These are phyloP conservation scores for Tenebrio molitor DNA, from an alignment of 1,140 invertebrate species.

Conservation along the genomic window DNA sequence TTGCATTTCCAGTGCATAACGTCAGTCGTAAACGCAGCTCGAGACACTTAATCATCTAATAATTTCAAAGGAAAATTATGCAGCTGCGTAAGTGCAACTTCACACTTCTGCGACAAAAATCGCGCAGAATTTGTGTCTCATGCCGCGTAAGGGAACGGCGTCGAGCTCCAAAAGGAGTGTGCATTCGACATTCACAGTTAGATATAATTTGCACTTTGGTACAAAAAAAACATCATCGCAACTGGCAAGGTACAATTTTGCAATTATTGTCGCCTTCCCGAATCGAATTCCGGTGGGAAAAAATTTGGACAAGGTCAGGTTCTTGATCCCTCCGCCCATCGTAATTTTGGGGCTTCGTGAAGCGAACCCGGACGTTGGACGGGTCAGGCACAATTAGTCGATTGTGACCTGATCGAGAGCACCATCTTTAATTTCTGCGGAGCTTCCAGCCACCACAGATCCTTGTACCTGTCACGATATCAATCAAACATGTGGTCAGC, in stretches of 20 bases:
- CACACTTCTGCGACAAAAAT: too few species aligned
- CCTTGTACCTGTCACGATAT: not conserved
- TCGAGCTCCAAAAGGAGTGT: too few species aligned
- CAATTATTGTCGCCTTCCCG: slow-evolving; percentile 9
- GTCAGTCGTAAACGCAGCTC: too few species aligned
- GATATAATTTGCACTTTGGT: slow-evolving; percentile 27
- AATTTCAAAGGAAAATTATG: too few species aligned
- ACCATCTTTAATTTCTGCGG: too few species aligned
- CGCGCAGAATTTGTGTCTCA: too few species aligned
- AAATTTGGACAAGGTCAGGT: slow-evolving; percentile 33
- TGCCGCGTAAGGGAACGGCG: too few species aligned
- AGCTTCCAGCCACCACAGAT: not conserved
- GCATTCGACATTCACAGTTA: too few species aligned
- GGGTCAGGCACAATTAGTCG: not conserved
- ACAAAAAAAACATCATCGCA: slow-evolving; percentile 5
- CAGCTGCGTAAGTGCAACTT: too few species aligned
- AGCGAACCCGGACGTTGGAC: slow-evolving; percentile 15
- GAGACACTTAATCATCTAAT: too few species aligned
- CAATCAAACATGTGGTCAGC: not conserved
- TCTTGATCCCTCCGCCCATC: slow-evolving; percentile 15
- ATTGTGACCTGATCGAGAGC: not conserved
- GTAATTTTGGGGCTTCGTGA: not conserved
- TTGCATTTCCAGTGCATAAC: too few species aligned
- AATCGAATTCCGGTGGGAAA: not conserved
- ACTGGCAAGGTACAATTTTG: not conserved